Evolutionary conservation across 2,888 invertebrate genomes (phyloP), one percentile per base, ranked within the genome.

Genomic region (Biston betularia): DNA sequence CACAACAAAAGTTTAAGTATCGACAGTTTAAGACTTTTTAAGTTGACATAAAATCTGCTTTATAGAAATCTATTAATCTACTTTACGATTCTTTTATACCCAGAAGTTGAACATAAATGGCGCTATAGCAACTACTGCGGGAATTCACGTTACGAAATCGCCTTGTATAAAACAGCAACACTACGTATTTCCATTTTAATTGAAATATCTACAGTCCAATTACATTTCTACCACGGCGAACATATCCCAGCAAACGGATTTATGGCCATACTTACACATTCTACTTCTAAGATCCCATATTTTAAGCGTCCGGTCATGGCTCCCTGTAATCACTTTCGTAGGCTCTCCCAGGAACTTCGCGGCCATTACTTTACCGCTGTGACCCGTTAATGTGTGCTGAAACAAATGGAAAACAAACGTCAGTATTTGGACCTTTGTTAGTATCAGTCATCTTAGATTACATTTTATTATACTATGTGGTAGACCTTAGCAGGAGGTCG

Each of bases 261-360:
- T 67, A 67, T 63, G 58, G 67, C 50, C 59, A 63, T 68, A 88
- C 93, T 89, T 82, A 93, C 93, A 93, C 91, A 92, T 92, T 89
- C 97, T 96, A 93, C 97, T 98, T 79, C 97, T 96, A 54, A 99
- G 95, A 93, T 99, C 99, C 99, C 99, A 99, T 83, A 99, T 96
- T 95, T 99, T 99, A 68, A 99, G 94, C 40, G 99, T 99, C 74
- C 99, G 96, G 93, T 99, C 99, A 94, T 99, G 97, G 90, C 99
- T 99, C 72, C 99, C 99, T 44, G 99, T 98, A 68, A 99, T 98
- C 67, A 99, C 98, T 95, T 98, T 98, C 70, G 96, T 96, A 14
- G 97, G 96, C 79, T 98, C 98, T 64, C 98, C 97, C 76, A 99
- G 96, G 92, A 99, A 99, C 92, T 98, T 98, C 44, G 99, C 99